Evolutionary conservation across 2,888 invertebrate genomes (phyloP).

Genomic region (Archips xylosteana): DNA sequence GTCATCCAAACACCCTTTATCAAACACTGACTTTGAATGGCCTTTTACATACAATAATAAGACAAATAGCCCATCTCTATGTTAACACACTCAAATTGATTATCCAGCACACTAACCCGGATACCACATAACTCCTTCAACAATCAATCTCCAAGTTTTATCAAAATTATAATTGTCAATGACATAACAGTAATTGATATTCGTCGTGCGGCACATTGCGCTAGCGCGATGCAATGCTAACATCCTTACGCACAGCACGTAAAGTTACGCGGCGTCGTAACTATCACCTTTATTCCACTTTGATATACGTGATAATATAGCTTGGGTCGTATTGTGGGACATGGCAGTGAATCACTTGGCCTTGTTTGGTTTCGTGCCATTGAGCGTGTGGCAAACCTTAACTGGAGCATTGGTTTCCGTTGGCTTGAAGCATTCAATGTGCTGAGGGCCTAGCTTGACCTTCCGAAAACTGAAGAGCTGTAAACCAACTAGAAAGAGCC

Average conservation of each 20-base stretch:
- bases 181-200: constrained; percentile 30
- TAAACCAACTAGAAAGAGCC: too few species aligned
- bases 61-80: not conserved
- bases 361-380: constrained; percentile 35
- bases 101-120: not conserved
- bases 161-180: constrained; percentile 18
- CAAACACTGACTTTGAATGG: not conserved
- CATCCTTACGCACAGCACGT: constrained; percentile 27
- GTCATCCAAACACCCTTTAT: not conserved
- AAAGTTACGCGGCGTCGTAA: not conserved
- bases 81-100: not conserved
- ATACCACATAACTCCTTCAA: not conserved
- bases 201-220: constrained; percentile 27
- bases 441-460: not conserved
- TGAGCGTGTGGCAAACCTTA: not conserved
- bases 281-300: constrained; percentile 9
- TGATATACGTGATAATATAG: constrained; percentile 2
- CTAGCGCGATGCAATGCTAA: constrained; percentile 14
- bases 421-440: not conserved
- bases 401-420: not conserved
- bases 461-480: too few species aligned
- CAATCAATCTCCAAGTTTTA: constrained; percentile 6
- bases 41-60: not conserved
- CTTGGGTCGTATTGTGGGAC: constrained; percentile 1
- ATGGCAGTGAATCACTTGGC: constrained; percentile 33